Evolutionary conservation across 1,140 invertebrate genomes (phyloP), one percentile per base, ranked within the genome.

Genomic region (Asobara japonica): DNA sequence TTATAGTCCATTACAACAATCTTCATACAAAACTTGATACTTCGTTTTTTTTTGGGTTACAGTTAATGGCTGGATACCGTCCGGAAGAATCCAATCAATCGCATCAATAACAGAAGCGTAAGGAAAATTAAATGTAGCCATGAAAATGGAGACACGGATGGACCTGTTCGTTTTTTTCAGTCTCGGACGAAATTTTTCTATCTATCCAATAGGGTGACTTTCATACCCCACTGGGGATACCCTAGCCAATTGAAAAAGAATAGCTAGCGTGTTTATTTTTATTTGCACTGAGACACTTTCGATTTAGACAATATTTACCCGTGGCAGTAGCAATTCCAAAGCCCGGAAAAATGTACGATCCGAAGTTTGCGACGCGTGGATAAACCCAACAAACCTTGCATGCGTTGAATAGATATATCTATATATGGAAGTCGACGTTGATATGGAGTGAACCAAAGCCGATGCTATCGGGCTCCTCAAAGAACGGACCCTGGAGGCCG

Each of bases 401-500:
- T 2, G 41, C n/a, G n/a, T 45, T 13, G n/a, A 16, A 16, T 13
- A 10, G 22, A 18, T 41, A 38, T 8, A 10, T 10, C 20, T 4
- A 36, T 36, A 65, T 36, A 16, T 20, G 64, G 5, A 65, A 3
- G 18, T 2, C n/a, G n/a, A n/a, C n/a, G n/a, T 25, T 20, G 18
- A 78, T 73, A 82, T 78, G 74, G 75, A 82, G 75, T 36, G 31
- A 71, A 71, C 69, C 74, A 76, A 81, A 82, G 78, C 74, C 77
- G 29, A 64, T 73, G 73, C 74, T 80, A 81, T 78, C 79, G 73
- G 78, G 78, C 78, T 69, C 77, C 78, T 77, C 72, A 76, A 79
- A 71, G 80, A 81, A 65, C 76, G 76, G 72, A 75, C 78, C 77
- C 79, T 68, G 75, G 81, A 82, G 82, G 76, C 80, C 71, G 78